phyloP scores from a whole-genome alignment of 1,140 invertebrate species.

The Diorhabda carinulata region DNA sequence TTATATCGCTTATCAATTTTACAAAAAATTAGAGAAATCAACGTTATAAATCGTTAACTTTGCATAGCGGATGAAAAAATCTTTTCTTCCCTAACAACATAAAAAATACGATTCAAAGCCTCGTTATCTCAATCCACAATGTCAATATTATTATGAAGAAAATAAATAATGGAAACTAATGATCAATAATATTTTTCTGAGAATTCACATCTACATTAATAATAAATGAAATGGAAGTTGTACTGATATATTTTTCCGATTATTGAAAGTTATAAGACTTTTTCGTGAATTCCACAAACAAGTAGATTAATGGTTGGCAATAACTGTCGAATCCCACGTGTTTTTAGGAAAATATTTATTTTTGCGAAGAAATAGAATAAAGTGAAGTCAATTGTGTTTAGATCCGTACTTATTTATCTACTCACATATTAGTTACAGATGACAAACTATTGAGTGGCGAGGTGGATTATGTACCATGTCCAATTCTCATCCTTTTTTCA shows the following conservation, averaged over 20 bases:
- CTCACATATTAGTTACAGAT: too few relatives aligned
- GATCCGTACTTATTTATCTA: too few relatives aligned
- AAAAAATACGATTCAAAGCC: conserved; percentile 1
- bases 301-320: not conserved
- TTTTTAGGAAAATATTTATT: not conserved
- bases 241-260: not conserved
- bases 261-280: conserved; percentile 1
- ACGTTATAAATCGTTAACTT: too few relatives aligned
- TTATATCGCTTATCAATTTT: too few relatives aligned
- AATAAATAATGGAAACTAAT: conserved; percentile 3
- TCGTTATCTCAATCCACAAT: not conserved
- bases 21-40: too few relatives aligned
- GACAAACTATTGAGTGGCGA: too few relatives aligned
- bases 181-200: not conserved
- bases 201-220: not conserved
- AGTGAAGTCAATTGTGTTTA: too few relatives aligned
- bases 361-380: not conserved
- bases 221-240: not conserved
- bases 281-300: not conserved
- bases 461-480: too few relatives aligned
- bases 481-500: too few relatives aligned
- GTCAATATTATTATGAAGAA: not conserved
- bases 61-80: not conserved
- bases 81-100: not conserved
- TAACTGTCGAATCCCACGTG: not conserved